A percentile compares a stretch with the other conserved stretches of the same genome.
phyloP scores from a whole-genome alignment of 2,113 vertebrate genomes.

The Hippolais icterina region DNA sequence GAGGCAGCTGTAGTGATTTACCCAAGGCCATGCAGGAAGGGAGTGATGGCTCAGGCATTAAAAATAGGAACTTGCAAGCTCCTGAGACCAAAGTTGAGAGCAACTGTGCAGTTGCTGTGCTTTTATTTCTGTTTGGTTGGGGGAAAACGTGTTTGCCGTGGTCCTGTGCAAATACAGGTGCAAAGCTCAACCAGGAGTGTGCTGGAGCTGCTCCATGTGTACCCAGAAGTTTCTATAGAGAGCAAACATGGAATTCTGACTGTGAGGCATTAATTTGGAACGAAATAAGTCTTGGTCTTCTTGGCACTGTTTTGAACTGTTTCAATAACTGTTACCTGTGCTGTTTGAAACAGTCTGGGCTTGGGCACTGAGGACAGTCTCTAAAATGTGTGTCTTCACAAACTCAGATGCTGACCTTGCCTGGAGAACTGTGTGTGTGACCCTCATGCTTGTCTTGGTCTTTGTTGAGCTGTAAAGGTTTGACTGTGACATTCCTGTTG shows the following conservation, averaged over 20 bases:
- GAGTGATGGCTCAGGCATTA: not conserved
- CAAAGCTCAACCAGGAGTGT: not conserved
- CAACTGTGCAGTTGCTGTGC: not conserved
- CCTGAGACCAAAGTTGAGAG: not conserved
- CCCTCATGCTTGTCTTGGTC: fast-evolving
- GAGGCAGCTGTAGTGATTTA: not conserved
- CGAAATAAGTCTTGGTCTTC: not conserved
- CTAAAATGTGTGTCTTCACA: not conserved
- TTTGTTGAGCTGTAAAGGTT: not conserved
- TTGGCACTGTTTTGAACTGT: not conserved
- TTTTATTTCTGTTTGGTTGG: not conserved
- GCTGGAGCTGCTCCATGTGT: not conserved
- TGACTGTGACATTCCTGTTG: not conserved
- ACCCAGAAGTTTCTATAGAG: not conserved
- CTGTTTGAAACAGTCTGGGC: not conserved
- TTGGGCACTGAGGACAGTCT: not conserved
- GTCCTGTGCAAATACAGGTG: not conserved
- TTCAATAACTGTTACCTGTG: not conserved
- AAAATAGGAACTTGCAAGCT: not conserved
- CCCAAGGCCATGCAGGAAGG: not conserved
- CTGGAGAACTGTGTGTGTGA: not conserved
- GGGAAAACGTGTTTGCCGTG: not conserved
- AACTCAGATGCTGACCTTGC: not conserved
- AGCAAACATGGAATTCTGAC: fast-evolving
- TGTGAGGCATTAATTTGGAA: not conserved